These are phyloP conservation scores for Drosophila kuntzei DNA, from an alignment of 2,888 invertebrate genomes.

Conservation along the genomic window DNA sequence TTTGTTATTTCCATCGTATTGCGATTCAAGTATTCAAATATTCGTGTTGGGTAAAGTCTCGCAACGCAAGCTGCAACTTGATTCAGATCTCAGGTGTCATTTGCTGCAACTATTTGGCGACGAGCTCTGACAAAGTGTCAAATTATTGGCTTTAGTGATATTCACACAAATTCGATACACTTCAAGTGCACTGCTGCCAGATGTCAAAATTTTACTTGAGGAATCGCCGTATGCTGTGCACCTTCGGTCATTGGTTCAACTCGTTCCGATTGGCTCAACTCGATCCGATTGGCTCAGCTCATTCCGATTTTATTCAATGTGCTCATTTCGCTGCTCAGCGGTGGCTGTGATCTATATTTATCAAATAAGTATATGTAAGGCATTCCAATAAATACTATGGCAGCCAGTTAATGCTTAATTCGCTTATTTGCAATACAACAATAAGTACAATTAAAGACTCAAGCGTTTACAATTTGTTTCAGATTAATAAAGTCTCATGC, in stretches of 20 bases:
- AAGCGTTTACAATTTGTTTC: slow-evolving; percentile 9
- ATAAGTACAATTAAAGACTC: no score
- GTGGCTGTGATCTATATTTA: no score
- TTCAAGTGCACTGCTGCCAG: slow-evolving; percentile 74
- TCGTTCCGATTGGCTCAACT: slow-evolving; percentile 18
- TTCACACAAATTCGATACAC: slow-evolving; percentile 75
- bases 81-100: slow-evolving; percentile 5
- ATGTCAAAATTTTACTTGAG: slow-evolving; percentile 36
- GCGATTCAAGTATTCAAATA: slow-evolving; percentile 58
- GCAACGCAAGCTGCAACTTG: slow-evolving; percentile 21
- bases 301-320: slow-evolving; percentile 20
- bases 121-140: slow-evolving; percentile 61
- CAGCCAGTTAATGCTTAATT: no score
- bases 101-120: slow-evolving; percentile 19
- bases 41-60: slow-evolving; percentile 44
- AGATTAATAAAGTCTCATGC: background rate
- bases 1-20: slow-evolving; percentile 17
- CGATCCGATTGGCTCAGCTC: no score
- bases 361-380: no score
- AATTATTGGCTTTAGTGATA: slow-evolving; percentile 75
- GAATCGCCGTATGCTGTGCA: no score
- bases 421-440: no score
- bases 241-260: slow-evolving; percentile 24
- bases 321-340: slow-evolving; percentile 30
- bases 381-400: no score